phyloP scores from a whole-genome alignment of 2,113 vertebrate genomes.

The Leiothrix lutea region DNA sequence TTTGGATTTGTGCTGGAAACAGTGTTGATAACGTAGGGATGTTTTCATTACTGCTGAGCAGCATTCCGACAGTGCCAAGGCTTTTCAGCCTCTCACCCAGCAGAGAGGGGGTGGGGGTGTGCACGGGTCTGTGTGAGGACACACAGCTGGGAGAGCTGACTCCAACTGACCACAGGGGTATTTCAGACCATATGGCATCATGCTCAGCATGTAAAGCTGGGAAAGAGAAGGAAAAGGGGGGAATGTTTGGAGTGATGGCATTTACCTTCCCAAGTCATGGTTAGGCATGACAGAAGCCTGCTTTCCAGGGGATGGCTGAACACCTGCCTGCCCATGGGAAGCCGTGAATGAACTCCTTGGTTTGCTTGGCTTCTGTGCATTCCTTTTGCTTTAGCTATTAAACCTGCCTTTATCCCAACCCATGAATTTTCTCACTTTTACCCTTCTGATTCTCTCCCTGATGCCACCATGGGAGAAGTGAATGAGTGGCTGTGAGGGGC shows the following conservation, averaged over 20 bases:
- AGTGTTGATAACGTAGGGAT: not conserved
- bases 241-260: not conserved
- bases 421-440: not conserved
- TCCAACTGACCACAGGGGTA: not conserved
- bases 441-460: not conserved
- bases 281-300: not conserved
- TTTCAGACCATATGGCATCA: not conserved
- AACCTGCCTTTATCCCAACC: not conserved
- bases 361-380: not conserved
- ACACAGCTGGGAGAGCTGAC: not conserved
- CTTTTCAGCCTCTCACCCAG: not conserved
- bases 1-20: not conserved
- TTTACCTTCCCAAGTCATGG: not conserved
- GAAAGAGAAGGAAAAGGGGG: not conserved
- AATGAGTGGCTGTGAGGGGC: not conserved
- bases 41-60: not conserved
- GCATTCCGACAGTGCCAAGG: not conserved
- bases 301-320: not conserved
- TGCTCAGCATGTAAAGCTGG: not conserved
- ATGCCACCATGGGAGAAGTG: fast-evolving
- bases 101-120: not conserved
- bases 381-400: not conserved
- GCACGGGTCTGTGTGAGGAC: not conserved
- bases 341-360: not conserved
- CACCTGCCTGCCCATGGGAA: not conserved